Evolutionary conservation across 2,888 invertebrate species (phyloP), one percentile per base, ranked within the genome.

Genomic region (Dioctria linearis): DNA sequence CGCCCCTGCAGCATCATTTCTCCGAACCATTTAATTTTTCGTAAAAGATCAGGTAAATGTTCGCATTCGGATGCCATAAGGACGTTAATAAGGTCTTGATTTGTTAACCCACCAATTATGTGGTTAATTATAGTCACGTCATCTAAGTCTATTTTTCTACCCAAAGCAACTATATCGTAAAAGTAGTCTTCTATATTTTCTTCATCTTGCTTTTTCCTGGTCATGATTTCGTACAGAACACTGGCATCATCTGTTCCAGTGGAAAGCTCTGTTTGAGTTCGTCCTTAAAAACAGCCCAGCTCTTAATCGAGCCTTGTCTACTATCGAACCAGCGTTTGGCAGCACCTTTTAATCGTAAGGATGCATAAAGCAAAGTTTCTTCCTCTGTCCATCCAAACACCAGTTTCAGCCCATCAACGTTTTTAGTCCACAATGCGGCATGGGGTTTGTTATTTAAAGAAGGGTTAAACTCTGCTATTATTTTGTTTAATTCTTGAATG

Each of bases 1-100:
- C 11, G 59, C n/a, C 59, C 13, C 9, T 73, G 73, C 5, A 51
- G 51, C 37, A 54, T 3, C 4, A 73, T 73, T 43, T 57, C 51
- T 40, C 54, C 73, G 39, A 73, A 57, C n/a, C 54, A 39, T 42
- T 73, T 73, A 25, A 73, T 73, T 73, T 59, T 40, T 5, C 46
- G n/a, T 0, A 73, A 37, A 5, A 66, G 3, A n/a, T 3, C 66
- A 9, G 66, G 40, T 43, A 66, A 40, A 42, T 66, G 2, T 8
- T 2, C 3, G 43, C 66, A 61, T 6, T 61, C 37, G 25, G 61
- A 61, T 61, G 61, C 61, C 66, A 66, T 42, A 39, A 66, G 43
- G 4, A 66, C 3, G n/a, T 66, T 66, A 5, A 8, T 9, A 39
- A 66, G 40, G n/a, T 8, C 43, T 11, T 40, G 42, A 3, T 66